These are phyloP conservation scores for Mixornis gularis DNA, from an alignment of 2,113 vertebrate species.

Conservation along the genomic window DNA sequence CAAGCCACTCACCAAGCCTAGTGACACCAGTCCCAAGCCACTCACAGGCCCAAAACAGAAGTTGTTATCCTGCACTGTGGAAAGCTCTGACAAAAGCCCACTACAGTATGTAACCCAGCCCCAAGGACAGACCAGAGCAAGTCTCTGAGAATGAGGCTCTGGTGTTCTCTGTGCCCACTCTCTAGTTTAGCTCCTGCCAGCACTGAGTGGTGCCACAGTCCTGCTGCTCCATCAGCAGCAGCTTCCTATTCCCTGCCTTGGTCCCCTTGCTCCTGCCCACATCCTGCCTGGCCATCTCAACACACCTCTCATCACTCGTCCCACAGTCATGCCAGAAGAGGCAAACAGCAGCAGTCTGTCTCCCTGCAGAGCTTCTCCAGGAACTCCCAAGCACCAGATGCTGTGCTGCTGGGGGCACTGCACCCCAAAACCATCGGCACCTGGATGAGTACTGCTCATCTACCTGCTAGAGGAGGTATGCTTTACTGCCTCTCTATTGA, in stretches of 20 bases:
- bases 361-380: neutral
- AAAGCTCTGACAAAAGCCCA: neutral
- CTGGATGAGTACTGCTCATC: neutral
- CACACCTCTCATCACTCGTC: fast-evolving
- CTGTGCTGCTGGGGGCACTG: neutral
- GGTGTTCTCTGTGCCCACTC: neutral
- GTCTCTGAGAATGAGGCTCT: neutral
- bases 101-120: neutral
- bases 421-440: fast-evolving
- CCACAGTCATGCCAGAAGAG: neutral
- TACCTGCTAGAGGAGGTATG: neutral
- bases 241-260: neutral
- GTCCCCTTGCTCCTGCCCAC: neutral
- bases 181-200: neutral
- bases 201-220: fast-evolving
- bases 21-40: neutral
- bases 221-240: neutral
- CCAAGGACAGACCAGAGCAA: neutral
- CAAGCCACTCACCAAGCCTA: neutral
- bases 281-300: neutral
- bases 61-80: fast-evolving
- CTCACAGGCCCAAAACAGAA: neutral
- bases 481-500: neutral
- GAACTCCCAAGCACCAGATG: fast-evolving
- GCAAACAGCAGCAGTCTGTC: neutral